Evolutionary conservation across 2,888 invertebrate species (phyloP).

Genomic region (Amaurobius ferox): DNA sequence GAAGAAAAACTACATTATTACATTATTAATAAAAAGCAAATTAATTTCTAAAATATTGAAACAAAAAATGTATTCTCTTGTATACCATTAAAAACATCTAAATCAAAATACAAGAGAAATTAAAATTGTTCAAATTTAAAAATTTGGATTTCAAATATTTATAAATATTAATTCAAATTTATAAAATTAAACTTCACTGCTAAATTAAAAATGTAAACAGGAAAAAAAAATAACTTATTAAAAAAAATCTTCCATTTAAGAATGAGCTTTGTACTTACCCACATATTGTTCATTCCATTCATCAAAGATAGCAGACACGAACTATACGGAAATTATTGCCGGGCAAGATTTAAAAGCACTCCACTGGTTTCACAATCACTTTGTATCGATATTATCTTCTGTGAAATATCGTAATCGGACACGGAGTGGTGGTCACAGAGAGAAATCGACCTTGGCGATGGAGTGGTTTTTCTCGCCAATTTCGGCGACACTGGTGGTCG

Average conservation of each 20-base stretch:
- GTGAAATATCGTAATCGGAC: slow-evolving; percentile 38
- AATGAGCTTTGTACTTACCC: slow-evolving; percentile 8
- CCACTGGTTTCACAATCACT: slow-evolving; percentile 40
- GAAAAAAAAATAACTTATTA: too few relatives aligned
- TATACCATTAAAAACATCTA: too few relatives aligned
- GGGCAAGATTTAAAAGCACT: slow-evolving; percentile 21
- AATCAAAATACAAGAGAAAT: too few relatives aligned
- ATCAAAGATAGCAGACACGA: background rate
- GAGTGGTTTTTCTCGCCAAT: background rate
- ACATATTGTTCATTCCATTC: slow-evolving; percentile 19
- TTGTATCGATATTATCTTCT: slow-evolving; percentile 32
- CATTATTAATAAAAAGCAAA: too few relatives aligned
- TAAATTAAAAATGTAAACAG: too few relatives aligned
- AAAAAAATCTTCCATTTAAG: background rate
- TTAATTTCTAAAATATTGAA: too few relatives aligned
- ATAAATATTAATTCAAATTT: too few relatives aligned
- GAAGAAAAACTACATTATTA: too few relatives aligned
- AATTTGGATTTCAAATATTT: too few relatives aligned
- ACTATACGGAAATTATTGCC: slow-evolving; percentile 12
- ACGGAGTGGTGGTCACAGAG: slow-evolving; percentile 54
- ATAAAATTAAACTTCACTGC: too few relatives aligned
- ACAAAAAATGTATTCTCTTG: too few relatives aligned
- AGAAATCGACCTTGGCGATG: slow-evolving; percentile 42
- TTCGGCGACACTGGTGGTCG: background rate
- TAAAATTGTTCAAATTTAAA: too few relatives aligned